Base-by-base conservation (phyloP, 2,888 invertebrate genomes). In the Scaptomyza parva region DNA sequence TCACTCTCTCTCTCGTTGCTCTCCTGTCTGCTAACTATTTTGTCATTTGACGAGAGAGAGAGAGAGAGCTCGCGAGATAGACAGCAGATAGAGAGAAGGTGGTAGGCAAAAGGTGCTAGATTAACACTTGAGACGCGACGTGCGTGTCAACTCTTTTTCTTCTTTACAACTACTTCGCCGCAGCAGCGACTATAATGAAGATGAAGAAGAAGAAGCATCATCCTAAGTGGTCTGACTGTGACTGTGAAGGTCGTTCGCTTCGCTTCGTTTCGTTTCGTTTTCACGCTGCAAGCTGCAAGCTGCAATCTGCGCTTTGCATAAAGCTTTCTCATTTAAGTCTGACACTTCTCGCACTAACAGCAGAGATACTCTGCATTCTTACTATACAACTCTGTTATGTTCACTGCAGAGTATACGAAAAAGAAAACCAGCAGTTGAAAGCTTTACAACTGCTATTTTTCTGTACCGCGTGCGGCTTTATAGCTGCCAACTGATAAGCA, bases 181-280 rank as follows among this genome's bases (percentile, higher is more conserved):
- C 22, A 22, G 4, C 33, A 1, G 33, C 33, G n/a, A n/a, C 12
- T 12, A 30, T 3, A 1, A 30, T 35, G 6, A 26, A 22, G 11
- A 28, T n/a, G 20, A 28, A 30, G 18, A 39, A 44, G 18, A 40
- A 40, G 22, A 48, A 51, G 41, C 47, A 47, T 22, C 50, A 51
- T 35, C 26, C 40, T 28, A 41, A 59, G 40, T 50, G 33, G 28
- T 41, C 52, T 39, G 77, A 71, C 80, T 81, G 84, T 80, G 82
- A 85, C 89, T 89, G 86, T 90, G 90, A 90, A 90, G 90, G 90
- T 89, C 90, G 90, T 90, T 90, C 88, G 90, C 89, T 89, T 83
- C 45, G 53, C 64, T 47, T 60, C 55, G 54, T 45, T 45, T 53
- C 59, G 45, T 60, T 60, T 39, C 18, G 39, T 18, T 44, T 17